These are phyloP conservation scores for Cyrtonyx montezumae DNA, from an alignment of 2,113 vertebrate species.

Conservation along the genomic window DNA sequence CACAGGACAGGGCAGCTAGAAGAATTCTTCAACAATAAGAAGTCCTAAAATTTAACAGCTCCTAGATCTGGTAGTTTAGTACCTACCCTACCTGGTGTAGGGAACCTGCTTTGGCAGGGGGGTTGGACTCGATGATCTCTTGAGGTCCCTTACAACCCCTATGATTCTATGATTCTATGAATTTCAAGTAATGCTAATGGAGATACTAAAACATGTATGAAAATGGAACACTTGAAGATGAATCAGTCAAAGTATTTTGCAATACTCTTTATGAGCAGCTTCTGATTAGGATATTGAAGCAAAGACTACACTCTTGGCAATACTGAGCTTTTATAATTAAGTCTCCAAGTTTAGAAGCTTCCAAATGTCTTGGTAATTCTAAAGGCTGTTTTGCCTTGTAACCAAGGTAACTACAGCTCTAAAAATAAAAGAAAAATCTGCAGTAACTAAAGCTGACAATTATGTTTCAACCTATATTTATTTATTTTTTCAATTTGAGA, in stretches of 20 bases:
- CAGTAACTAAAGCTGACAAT: neutral
- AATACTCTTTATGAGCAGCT: neutral
- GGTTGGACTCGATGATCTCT: no score
- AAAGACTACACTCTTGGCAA: constrained; percentile 59
- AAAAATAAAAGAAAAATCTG: neutral
- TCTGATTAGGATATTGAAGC: neutral
- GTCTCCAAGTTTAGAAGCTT: constrained; percentile 65
- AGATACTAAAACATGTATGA: neutral
- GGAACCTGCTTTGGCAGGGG: no score
- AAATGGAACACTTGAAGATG: neutral
- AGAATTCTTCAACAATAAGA: neutral
- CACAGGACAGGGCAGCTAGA: neutral
- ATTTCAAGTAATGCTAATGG: neutral
- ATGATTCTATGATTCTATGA: no score
- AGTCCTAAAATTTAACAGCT: neutral
- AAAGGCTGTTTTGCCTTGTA: constrained; percentile 53
- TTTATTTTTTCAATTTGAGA: neutral
- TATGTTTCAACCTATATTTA: neutral
- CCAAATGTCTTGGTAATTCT: constrained; percentile 68
- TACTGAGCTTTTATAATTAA: constrained; percentile 58
- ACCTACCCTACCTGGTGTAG: neutral
- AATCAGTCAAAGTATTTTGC: neutral
- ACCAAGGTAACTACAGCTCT: constrained; percentile 68
- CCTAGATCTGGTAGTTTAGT: neutral
- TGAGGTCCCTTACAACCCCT: no score